phyloP scores from a whole-genome alignment of 2,113 vertebrate species.

The Leptosomus discolor region DNA sequence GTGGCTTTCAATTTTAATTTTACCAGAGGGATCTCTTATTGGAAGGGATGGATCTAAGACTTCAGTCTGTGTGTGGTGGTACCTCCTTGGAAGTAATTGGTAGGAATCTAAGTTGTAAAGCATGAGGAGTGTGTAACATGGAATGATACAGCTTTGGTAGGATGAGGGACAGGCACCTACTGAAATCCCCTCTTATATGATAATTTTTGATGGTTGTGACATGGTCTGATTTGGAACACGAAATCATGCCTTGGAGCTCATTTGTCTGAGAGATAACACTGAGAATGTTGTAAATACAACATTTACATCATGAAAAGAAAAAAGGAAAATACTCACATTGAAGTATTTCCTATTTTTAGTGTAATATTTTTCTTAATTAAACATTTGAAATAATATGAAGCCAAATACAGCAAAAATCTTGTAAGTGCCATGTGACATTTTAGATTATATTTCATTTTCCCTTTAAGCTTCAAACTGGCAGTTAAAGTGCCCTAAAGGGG shows the following conservation, averaged over 20 bases:
- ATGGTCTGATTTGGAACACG: background rate
- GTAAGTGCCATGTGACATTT: background rate
- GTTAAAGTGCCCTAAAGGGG: background rate
- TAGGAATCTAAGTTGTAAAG: background rate
- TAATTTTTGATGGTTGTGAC: background rate
- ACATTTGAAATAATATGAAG: background rate
- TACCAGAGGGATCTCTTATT: background rate
- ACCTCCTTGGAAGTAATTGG: fast-evolving
- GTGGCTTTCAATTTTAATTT: background rate
- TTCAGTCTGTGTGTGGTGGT: background rate
- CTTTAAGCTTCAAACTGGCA: background rate
- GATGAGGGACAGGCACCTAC: background rate
- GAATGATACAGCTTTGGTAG: background rate
- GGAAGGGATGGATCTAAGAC: background rate
- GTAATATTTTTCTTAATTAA: background rate
- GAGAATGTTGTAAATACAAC: background rate
- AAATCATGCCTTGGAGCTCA: too few species aligned
- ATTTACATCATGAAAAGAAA: background rate
- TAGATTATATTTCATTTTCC: constrained; percentile 1
- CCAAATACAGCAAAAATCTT: background rate
- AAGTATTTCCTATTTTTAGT: background rate
- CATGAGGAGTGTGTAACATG: background rate
- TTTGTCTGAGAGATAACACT: too few species aligned
- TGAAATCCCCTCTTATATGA: background rate
- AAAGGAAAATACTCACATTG: background rate